phyloP scores from a whole-genome alignment of 2,113 vertebrate genomes.

The Tylochromis polylepis region DNA sequence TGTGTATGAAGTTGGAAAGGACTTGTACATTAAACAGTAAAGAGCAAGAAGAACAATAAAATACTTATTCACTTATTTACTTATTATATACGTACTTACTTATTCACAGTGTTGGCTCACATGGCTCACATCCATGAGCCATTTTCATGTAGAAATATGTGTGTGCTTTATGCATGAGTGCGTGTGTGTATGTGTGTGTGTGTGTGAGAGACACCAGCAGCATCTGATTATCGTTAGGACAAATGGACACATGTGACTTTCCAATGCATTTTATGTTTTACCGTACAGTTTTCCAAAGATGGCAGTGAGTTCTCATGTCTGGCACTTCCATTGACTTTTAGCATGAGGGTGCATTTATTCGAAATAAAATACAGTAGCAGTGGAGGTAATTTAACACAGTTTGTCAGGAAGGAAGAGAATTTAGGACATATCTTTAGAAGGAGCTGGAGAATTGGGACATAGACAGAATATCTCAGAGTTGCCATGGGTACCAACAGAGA shows the following conservation, averaged over 20 bases:
- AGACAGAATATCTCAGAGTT: conserved; percentile 33
- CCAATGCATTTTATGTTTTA: neutral
- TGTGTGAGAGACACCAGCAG: neutral
- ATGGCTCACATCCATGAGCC: too few relatives aligned
- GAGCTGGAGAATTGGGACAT: conserved; percentile 44
- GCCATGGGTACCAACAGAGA: conserved; percentile 45
- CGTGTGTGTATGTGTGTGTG: neutral
- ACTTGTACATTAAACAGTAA: too few relatives aligned
- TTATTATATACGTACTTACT: too few relatives aligned
- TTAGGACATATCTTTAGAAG: conserved; percentile 42
- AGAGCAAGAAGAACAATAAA: too few relatives aligned
- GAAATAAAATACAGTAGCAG: neutral
- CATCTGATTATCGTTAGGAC: neutral
- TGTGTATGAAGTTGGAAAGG: neutral
- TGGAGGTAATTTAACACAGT: conserved; percentile 19
- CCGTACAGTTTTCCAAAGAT: neutral
- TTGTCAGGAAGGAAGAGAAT: conserved; percentile 32
- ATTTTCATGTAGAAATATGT: too few relatives aligned
- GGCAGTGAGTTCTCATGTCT: neutral
- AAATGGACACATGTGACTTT: neutral
- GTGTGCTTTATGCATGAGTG: too few relatives aligned
- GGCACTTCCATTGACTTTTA: neutral
- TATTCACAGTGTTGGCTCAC: too few relatives aligned
- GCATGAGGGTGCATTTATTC: neutral
- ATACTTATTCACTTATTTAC: too few relatives aligned